These are phyloP conservation scores for Ichneumon xanthorius DNA, from an alignment of 2,888 invertebrate genomes.

Conservation along the genomic window DNA sequence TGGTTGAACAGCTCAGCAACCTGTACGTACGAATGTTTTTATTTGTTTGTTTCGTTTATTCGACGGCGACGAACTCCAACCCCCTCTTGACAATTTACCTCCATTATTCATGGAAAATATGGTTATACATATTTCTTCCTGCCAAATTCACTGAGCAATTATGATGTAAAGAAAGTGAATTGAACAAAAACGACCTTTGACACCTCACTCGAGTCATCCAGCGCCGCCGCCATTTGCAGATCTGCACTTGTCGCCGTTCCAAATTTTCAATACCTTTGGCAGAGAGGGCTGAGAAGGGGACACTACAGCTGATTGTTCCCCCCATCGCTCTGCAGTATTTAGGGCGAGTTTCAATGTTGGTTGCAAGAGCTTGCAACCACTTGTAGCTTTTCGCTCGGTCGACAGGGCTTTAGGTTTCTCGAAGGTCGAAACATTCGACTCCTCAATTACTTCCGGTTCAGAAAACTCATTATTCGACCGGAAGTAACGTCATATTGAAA, in stretches of 20 bases:
- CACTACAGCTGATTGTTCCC: not conserved
- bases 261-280: not conserved
- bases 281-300: not conserved
- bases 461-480: not conserved
- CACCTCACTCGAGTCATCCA: slow-evolving; percentile 81
- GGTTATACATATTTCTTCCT: slow-evolving; percentile 60
- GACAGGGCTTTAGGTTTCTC: not conserved
- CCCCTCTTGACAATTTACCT: slow-evolving; percentile 35
- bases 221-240: slow-evolving; percentile 72
- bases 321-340: not conserved
- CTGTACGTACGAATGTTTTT: slow-evolving; percentile 68
- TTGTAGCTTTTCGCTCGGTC: not conserved
- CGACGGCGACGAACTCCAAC: slow-evolving; percentile 42
- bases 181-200: slow-evolving; percentile 78
- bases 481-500: no score
- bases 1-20: slow-evolving; percentile 81
- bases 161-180: slow-evolving; percentile 17
- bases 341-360: not conserved
- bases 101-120: slow-evolving; percentile 58
- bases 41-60: not conserved
- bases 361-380: not conserved
- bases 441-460: not conserved
- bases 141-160: slow-evolving; percentile 9
- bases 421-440: not conserved
- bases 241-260: not conserved